Base-by-base conservation (phyloP, 2,888 invertebrate species). In the Eudemis profundana region DNA sequence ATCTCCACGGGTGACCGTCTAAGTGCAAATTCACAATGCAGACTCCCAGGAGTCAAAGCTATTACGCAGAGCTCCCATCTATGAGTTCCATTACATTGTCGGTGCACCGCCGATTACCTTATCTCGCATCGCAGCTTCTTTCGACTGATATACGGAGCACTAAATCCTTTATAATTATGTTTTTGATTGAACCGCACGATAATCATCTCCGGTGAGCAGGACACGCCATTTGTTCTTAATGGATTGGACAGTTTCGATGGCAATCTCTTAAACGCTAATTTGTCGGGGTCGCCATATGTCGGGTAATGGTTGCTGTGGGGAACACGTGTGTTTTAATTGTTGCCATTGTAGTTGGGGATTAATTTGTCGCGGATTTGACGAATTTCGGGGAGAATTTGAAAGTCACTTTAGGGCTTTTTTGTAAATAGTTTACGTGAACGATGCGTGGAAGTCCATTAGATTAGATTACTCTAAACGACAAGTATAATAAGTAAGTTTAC, bases 191-290 rank as follows among this genome's bases (percentile, higher is more conserved):
- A 86, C 85, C 82, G 78, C 74, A 73, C 74, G 88, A 87, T 89
- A 86, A 84, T 85, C 79, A 89, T 88, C 85, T 85, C 86, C 86
- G 86, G 85, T 88, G 85, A 85, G 85, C 79, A 80, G 56, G 56
- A 56, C 56, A 56, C 86, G 81, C 86, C 89, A 88, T 89, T 89
- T 89, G 90, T 86, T 77, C 79, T 75, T 88, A 90, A 90, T 89
- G 87, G 87, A 89, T 86, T 82, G 87, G 83, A 83, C 84, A 81
- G 79, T 81, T 82, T 79, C 82, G 87, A 89, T 86, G 86, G 85
- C 86, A 86, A 90, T 90, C 90, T 90, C 82, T 87, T 87, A 85
- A 87, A 85, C 80, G 85, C 79, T 82, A 85, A 90, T 90, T 90
- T 86, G 87, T 86, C 80, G 79, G 74, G 73, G 71, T 67, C 71